Base-by-base conservation (phyloP, 2,113 vertebrate genomes). In the Dipodomys ordii region DNA sequence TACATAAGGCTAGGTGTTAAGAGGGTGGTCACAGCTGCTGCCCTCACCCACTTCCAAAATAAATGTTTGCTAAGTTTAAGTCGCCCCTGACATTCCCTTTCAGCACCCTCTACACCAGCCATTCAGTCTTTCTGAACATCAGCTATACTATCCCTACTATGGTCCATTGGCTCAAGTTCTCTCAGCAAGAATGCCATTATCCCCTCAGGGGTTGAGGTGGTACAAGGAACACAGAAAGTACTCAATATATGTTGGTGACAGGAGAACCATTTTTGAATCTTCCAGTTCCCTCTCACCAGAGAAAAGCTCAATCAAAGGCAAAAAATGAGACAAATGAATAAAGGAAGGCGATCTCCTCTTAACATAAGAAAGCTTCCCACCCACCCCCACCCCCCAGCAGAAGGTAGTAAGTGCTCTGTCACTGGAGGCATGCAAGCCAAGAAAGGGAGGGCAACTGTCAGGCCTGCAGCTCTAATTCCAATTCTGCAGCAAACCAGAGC, bases 381-480 rank as follows among this genome's bases (percentile, higher is more conserved):
- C 39, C 39, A 39, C 39, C 39, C 39, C 39, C 39, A 39, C 53
- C 12, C 90, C 53, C 90, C 23, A 78, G 82, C 44, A 92, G 0
- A 94, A 85, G 35, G 72, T 35, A 90, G 88, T 93, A 95, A 95
- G 94, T 90, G 94, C 93, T 94, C 95, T 83, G 83, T 96, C 94
- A 95, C 79, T 86, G 90, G 79, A 88, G 82, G 90, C 83, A 90
- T 92, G 57, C 79, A 97, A 95, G 84, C 88, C 82, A 88, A 90
- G 94, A 77, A 71, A 84, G 87, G 71, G 71, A 94, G 83, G 83
- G 95, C 94, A 95, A 82, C 79, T 94, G 90, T 95, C 95, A 95
- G 90, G 84, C 84, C 96, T 91, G 96, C 93, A 89, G 93, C 78
- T 93, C 90, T 92, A 64, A 93, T 78, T 94, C 85, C 82, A 92